Conservation (phyloP, 2,888 invertebrate species). For the Cantharis nigra region DNA sequence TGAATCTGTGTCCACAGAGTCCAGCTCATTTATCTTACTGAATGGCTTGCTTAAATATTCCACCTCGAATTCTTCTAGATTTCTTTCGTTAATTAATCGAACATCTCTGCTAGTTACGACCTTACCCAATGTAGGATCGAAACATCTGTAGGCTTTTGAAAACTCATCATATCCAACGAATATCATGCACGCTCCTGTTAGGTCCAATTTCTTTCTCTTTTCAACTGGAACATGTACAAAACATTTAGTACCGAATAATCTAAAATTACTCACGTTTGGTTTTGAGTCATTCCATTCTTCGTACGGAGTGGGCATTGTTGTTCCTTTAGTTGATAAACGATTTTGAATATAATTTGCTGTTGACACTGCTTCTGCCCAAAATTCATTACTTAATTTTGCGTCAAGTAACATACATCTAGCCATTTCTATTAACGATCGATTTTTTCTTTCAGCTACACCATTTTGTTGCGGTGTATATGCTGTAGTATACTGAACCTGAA, state of each 20-base stretch:
- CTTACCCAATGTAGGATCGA: neutral
- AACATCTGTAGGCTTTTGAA: neutral
- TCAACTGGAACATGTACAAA: neutral
- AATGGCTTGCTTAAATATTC: neutral
- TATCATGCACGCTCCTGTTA: neutral
- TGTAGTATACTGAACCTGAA: conserved; percentile 31
- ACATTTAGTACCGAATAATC: neutral
- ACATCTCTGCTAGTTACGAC: neutral
- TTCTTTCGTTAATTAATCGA: neutral
- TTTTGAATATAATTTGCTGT: neutral
- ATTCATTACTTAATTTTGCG: neutral
- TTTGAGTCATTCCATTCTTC: neutral
- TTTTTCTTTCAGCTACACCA: conserved; percentile 36
- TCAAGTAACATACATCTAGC: conserved; percentile 24
- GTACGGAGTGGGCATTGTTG: neutral
- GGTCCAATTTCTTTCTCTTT: neutral
- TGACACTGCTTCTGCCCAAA: neutral
- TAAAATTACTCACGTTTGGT: too few relatives aligned
- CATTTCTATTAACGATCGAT: conserved; percentile 31
- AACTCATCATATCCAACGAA: neutral
- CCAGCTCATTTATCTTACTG: neutral
- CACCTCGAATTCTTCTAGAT: neutral
- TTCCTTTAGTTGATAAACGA: neutral
- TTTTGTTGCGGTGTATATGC: conserved; percentile 40
- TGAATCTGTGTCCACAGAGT: neutral